Conservation (phyloP, 2,113 vertebrate genomes). For the Diphyllodes magnificus region DNA sequence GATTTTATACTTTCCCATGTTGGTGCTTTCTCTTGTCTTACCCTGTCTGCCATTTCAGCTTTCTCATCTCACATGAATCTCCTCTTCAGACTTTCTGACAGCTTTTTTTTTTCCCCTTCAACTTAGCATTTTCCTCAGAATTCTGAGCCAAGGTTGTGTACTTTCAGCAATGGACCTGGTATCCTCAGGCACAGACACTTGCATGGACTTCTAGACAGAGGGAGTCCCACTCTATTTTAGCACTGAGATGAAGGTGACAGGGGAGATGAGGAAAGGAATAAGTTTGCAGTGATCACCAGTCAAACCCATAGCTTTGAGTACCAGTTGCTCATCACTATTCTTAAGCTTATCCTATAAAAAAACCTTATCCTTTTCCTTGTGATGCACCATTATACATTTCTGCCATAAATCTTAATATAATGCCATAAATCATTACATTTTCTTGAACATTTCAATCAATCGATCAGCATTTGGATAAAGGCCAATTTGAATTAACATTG, state of each 20-base stretch:
- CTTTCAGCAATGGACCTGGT: background rate
- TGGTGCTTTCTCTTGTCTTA: background rate
- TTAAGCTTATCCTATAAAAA: background rate
- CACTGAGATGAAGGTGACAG: background rate
- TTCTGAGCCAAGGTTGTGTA: fast-evolving
- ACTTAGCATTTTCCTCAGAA: background rate
- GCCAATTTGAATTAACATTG: background rate
- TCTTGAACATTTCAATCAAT: background rate
- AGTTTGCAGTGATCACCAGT: background rate
- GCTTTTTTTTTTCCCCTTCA: fast-evolving
- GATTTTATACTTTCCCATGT: background rate
- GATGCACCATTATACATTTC: background rate
- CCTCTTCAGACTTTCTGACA: background rate
- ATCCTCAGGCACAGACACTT: background rate
- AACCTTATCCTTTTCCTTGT: background rate
- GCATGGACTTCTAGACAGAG: background rate
- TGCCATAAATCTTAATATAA: background rate
- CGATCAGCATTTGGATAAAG: background rate
- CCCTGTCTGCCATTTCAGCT: background rate
- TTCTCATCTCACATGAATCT: background rate
- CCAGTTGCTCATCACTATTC: background rate
- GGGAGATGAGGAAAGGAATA: background rate
- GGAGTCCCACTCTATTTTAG: background rate
- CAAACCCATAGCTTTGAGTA: background rate
- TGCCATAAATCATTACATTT: background rate